These are phyloP conservation scores for Orthosia cruda DNA, from an alignment of 2,888 invertebrate genomes.

Conservation along the genomic window DNA sequence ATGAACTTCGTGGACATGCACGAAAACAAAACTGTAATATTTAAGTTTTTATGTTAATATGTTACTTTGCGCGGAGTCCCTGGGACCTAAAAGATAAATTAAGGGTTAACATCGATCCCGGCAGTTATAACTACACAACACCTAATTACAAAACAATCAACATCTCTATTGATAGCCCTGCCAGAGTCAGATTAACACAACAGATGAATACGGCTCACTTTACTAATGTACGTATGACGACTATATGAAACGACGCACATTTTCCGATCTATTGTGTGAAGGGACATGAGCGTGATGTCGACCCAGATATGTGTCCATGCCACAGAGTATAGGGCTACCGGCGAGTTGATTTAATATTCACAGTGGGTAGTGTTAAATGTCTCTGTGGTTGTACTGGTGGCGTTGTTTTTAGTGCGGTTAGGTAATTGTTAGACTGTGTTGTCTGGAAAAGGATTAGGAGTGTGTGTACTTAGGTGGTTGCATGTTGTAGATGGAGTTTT, in stretches of 20 bases:
- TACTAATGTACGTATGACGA: slow-evolving; percentile 56
- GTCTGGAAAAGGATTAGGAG: not conserved
- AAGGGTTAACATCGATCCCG: not conserved
- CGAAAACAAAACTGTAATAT: too few species aligned
- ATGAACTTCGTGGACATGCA: too few species aligned
- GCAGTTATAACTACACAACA: slow-evolving; percentile 1
- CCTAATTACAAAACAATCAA: slow-evolving; percentile 12
- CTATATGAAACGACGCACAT: slow-evolving; percentile 65
- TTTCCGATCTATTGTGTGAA: slow-evolving; percentile 71
- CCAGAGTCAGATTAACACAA: slow-evolving; percentile 32
- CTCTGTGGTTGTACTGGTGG: slow-evolving; percentile 4
- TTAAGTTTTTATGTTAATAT: too few species aligned
- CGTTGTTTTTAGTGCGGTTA: slow-evolving; percentile 13
- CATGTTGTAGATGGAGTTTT: not conserved
- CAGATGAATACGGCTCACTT: slow-evolving; percentile 39
- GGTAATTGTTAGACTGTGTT: not conserved
- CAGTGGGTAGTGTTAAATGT: slow-evolving; percentile 32
- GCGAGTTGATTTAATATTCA: slow-evolving; percentile 48
- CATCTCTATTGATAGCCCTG: slow-evolving; percentile 12
- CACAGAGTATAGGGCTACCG: slow-evolving; percentile 56
- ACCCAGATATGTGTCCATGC: slow-evolving; percentile 67
- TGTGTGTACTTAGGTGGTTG: not conserved
- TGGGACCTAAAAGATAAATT: too few species aligned
- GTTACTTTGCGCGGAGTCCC: too few species aligned
- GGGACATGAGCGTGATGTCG: slow-evolving; percentile 60